These are phyloP conservation scores for Pollenia amentaria DNA, from an alignment of 2,888 invertebrate genomes.

Conservation along the genomic window DNA sequence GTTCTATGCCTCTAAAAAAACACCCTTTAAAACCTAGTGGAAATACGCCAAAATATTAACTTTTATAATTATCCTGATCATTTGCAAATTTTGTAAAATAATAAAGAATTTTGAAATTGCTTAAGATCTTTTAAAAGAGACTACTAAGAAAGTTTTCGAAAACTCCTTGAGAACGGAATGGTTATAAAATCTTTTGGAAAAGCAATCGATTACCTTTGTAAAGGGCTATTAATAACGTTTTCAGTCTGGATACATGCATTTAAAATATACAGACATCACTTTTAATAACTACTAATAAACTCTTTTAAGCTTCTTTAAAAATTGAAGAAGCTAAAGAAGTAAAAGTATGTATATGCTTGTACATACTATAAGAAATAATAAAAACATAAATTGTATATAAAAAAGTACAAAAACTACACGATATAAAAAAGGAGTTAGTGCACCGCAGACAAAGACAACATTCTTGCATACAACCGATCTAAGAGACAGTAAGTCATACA, in stretches of 20 bases:
- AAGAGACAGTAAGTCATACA: conserved; percentile 41
- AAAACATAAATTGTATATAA: conserved; percentile 4
- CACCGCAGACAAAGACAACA: conserved; percentile 33
- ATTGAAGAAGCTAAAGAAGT: background rate
- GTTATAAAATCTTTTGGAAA: too few relatives aligned
- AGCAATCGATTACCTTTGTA: too few relatives aligned
- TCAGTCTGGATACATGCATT: background rate
- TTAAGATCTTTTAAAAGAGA: too few relatives aligned
- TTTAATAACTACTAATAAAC: background rate
- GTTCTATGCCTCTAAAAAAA: too few relatives aligned
- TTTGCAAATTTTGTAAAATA: too few relatives aligned
- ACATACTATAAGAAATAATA: conserved; percentile 12
- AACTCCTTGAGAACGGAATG: too few relatives aligned
- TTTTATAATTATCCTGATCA: too few relatives aligned
- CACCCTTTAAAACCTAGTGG: too few relatives aligned
- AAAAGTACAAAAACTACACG: conserved; percentile 2
- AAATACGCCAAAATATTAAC: too few relatives aligned
- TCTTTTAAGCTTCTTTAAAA: conserved; percentile 13
- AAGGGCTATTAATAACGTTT: too few relatives aligned
- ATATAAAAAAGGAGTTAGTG: conserved; percentile 31
- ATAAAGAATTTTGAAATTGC: too few relatives aligned
- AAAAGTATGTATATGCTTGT: conserved; percentile 7
- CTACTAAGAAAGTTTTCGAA: too few relatives aligned
- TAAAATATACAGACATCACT: background rate
- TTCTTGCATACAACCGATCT: background rate